Conservation (phyloP, 2,888 invertebrate species). For the Lacanobia oleracea region DNA sequence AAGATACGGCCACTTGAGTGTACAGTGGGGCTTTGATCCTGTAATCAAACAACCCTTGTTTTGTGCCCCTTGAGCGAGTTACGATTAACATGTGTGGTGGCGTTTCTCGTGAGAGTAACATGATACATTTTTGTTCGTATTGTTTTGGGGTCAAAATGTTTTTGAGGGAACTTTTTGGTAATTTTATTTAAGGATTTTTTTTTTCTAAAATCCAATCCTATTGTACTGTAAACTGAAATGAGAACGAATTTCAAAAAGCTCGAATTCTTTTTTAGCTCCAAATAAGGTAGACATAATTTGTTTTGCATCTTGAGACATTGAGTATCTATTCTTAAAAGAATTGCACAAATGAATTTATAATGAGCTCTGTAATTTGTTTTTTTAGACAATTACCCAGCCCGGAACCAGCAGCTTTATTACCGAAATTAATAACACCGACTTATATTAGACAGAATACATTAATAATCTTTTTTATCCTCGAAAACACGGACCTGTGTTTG, state of each 20-base stretch:
- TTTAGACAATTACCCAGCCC: slow-evolving; percentile 6
- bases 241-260: neutral
- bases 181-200: neutral
- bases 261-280: neutral
- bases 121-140: slow-evolving; percentile 21
- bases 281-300: neutral
- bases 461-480: slow-evolving; percentile 31
- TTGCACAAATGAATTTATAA: neutral
- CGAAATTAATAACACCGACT: slow-evolving; percentile 30
- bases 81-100: slow-evolving; percentile 52
- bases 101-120: slow-evolving; percentile 36
- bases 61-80: slow-evolving; percentile 54
- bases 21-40: slow-evolving; percentile 58
- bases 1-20: slow-evolving; percentile 54
- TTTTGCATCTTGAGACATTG: no score
- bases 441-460: slow-evolving; percentile 27
- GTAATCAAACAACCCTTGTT: slow-evolving; percentile 67
- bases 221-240: neutral
- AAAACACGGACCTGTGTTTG: slow-evolving; percentile 7
- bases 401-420: slow-evolving; percentile 13
- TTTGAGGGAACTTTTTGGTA: neutral
- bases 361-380: slow-evolving; percentile 18
- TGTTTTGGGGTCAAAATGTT: neutral
- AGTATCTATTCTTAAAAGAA: slow-evolving; percentile 10
- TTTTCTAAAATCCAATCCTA: neutral